A percentile compares a stretch with the other conserved stretches of the same genome.
Evolutionary conservation across 2,888 invertebrate species (phyloP).

Genomic region (Eilema griseolum): DNA sequence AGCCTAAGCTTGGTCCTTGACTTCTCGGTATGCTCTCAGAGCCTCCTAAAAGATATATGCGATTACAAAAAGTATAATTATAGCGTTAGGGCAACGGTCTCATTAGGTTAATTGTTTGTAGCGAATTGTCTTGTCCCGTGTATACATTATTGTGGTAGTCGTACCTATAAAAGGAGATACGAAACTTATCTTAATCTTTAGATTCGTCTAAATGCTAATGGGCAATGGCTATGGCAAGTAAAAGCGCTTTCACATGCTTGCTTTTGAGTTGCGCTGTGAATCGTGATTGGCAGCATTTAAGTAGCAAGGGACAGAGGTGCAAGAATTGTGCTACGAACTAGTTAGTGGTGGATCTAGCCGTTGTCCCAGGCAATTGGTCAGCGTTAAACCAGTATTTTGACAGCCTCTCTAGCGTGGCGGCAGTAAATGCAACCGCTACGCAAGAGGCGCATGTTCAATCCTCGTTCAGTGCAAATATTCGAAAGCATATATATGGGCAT

Average conservation of each 20-base stretch:
- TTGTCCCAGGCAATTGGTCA: too few relatives aligned
- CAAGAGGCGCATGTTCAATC: too few relatives aligned
- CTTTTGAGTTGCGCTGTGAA: too few relatives aligned
- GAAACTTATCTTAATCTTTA: background rate
- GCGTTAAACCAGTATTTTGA: too few relatives aligned
- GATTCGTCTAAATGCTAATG: background rate
- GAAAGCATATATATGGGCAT: too few relatives aligned
- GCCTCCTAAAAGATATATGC: constrained; percentile 42
- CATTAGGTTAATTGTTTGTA: background rate
- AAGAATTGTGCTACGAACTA: too few relatives aligned
- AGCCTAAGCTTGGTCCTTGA: constrained; percentile 51
- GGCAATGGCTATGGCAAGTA: background rate
- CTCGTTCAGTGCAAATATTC: too few relatives aligned
- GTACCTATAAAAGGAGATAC: background rate
- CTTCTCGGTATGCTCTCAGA: constrained; percentile 40
- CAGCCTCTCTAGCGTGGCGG: too few relatives aligned
- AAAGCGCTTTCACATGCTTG: background rate
- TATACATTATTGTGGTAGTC: background rate
- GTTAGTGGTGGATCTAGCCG: too few relatives aligned
- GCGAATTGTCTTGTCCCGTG: background rate
- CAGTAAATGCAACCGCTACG: too few relatives aligned
- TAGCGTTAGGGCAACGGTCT: background rate
- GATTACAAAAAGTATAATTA: constrained; percentile 15
- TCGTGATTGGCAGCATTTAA: too few relatives aligned
- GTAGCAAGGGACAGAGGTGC: too few relatives aligned